Conservation (phyloP, 2,113 vertebrate species). For the Cairina moschata region DNA sequence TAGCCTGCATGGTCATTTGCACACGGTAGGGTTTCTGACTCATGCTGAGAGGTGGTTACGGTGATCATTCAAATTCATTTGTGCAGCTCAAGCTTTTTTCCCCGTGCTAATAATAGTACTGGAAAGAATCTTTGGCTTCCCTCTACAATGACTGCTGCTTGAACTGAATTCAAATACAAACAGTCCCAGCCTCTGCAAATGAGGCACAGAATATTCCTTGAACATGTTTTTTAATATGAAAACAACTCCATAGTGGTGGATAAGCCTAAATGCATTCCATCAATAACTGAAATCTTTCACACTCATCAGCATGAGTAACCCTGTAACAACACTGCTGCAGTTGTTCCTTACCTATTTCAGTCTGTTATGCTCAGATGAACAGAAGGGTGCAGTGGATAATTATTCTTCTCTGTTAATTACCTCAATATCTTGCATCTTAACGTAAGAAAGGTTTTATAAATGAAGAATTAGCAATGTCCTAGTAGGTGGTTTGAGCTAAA, state of each 20-base stretch:
- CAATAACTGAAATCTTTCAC: neutral
- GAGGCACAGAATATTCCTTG: neutral
- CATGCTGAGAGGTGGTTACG: neutral
- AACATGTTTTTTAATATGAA: neutral
- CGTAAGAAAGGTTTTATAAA: neutral
- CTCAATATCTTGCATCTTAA: neutral
- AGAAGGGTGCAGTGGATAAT: neutral
- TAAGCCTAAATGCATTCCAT: neutral
- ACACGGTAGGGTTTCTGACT: slow-evolving; percentile 83
- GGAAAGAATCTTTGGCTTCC: neutral
- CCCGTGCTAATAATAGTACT: neutral
- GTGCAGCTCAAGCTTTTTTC: neutral
- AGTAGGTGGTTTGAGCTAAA: neutral
- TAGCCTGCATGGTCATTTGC: slow-evolving; percentile 98
- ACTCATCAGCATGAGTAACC: neutral
- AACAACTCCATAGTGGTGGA: neutral
- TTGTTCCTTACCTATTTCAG: neutral
- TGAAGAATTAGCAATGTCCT: neutral
- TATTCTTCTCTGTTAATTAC: neutral
- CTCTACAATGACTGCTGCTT: neutral
- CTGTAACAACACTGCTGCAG: no score
- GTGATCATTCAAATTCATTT: neutral
- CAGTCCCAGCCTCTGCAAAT: neutral
- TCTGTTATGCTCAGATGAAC: neutral
- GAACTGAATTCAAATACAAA: neutral